phyloP scores from a whole-genome alignment of 2,113 vertebrate genomes.

The Junco hyemalis region DNA sequence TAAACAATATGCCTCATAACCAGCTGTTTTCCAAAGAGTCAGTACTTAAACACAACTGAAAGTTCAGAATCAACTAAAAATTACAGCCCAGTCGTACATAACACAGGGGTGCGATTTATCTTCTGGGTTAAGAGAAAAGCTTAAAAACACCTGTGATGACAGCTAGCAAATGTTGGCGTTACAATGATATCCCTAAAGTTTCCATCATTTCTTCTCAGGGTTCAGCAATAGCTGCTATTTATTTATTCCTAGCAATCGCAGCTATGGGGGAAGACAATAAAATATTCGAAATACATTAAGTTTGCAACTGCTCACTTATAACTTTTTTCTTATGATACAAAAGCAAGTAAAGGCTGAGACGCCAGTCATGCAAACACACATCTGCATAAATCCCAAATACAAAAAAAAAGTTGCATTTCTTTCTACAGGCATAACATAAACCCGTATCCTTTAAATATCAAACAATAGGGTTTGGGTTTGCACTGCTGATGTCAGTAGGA shows the following conservation, averaged over 20 bases:
- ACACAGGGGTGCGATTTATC: not conserved
- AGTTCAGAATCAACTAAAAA: not conserved
- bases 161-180: not conserved
- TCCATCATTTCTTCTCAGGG: not conserved
- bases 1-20: slow-evolving; percentile 3
- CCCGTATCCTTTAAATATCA: not conserved
- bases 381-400: not conserved
- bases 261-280: not conserved
- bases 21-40: not conserved
- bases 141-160: not conserved
- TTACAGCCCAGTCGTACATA: not conserved
- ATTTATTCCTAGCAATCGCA: not conserved
- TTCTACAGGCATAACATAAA: not conserved
- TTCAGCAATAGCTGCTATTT: not conserved
- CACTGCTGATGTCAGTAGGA: not conserved
- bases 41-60: not conserved
- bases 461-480: not conserved
- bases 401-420: not conserved
- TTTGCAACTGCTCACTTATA: not conserved
- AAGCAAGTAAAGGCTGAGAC: not conserved
- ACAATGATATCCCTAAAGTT: not conserved
- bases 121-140: slow-evolving; percentile 1
- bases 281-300: not conserved
- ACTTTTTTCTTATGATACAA: not conserved
- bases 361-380: not conserved